Conservation (phyloP, 23 tunicate species). For the Ascidia mentula region DNA sequence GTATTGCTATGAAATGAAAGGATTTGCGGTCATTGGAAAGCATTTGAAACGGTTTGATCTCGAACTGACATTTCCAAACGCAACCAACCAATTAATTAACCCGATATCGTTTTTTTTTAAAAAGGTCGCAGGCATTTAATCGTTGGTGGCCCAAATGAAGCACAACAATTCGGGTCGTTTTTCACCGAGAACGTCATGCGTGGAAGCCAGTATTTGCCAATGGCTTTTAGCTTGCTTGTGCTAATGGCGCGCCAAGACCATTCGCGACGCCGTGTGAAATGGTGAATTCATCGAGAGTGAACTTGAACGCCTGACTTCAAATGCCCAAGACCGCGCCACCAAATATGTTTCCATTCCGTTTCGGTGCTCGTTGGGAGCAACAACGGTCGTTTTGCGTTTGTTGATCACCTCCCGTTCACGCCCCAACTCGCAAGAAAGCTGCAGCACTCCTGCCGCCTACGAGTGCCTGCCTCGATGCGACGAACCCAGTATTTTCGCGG, state of each 20-base stretch:
- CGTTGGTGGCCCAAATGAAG: not conserved
- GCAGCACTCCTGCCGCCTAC: not conserved
- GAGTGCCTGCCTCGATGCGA: not conserved
- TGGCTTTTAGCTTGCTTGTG: not conserved
- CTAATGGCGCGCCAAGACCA: not conserved
- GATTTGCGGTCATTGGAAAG: too few species aligned
- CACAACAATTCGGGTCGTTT: not conserved
- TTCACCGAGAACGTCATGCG: not conserved
- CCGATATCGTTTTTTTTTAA: not conserved
- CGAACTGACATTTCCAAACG: not conserved
- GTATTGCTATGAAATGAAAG: too few species aligned
- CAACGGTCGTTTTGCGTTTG: too few species aligned
- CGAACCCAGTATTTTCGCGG: not conserved
- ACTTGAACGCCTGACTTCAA: not conserved
- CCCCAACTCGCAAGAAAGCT: not conserved
- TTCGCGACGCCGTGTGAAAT: constrained; percentile 5
- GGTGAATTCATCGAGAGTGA: constrained; percentile 1
- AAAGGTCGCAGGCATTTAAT: constrained; percentile 8
- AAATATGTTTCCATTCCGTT: not conserved
- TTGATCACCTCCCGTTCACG: not conserved
- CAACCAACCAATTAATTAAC: not conserved
- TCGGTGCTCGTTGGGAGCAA: not conserved
- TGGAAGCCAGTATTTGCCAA: not conserved
- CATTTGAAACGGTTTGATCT: not conserved
- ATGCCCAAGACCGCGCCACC: not conserved